Percentiles rank a stretch among this genome's conserved stretches.
Evolutionary conservation across 2,888 invertebrate genomes (phyloP).

Genomic region (Pammene aurita): DNA sequence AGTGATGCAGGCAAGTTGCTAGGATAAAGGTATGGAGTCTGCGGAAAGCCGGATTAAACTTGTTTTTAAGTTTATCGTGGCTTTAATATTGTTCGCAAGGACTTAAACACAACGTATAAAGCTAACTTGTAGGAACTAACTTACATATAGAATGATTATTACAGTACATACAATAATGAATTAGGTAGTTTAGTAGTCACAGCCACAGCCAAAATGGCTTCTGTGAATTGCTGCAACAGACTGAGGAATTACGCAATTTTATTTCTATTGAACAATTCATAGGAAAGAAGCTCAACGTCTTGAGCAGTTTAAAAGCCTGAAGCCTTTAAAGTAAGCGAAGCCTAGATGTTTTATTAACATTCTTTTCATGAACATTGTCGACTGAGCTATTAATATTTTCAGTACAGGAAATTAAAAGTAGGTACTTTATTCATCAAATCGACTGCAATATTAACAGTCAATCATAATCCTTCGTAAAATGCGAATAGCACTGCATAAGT

Average conservation of each 20-base stretch:
- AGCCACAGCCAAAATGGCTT: too few relatives aligned
- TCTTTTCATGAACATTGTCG: constrained; percentile 16
- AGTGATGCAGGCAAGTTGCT: constrained; percentile 44
- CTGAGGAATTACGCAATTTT: too few relatives aligned
- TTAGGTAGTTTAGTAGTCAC: too few relatives aligned
- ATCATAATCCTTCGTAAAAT: constrained; percentile 2
- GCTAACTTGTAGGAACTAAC: constrained; percentile 46
- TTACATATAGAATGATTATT: constrained; percentile 16
- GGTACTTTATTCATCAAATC: constrained; percentile 2
- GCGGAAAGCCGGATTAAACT: constrained; percentile 77
- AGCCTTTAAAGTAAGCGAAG: constrained; percentile 12
- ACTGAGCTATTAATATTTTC: constrained; percentile 10
- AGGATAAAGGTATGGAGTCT: constrained; percentile 60
- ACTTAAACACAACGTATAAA: constrained; percentile 75
- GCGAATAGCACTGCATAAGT: constrained; percentile 7
- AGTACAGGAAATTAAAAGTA: constrained; percentile 20
- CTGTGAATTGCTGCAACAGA: not conserved
- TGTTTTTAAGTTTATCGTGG: constrained; percentile 81
- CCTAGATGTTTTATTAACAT: constrained; percentile 25
- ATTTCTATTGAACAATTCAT: too few relatives aligned
- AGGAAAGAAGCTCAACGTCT: not conserved
- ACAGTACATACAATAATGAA: not conserved
- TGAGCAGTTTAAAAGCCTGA: not conserved
- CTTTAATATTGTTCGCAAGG: constrained; percentile 79
- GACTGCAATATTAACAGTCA: constrained; percentile 3